Conservation (phyloP, 2,113 vertebrate genomes). For the Anseranas semipalmata region DNA sequence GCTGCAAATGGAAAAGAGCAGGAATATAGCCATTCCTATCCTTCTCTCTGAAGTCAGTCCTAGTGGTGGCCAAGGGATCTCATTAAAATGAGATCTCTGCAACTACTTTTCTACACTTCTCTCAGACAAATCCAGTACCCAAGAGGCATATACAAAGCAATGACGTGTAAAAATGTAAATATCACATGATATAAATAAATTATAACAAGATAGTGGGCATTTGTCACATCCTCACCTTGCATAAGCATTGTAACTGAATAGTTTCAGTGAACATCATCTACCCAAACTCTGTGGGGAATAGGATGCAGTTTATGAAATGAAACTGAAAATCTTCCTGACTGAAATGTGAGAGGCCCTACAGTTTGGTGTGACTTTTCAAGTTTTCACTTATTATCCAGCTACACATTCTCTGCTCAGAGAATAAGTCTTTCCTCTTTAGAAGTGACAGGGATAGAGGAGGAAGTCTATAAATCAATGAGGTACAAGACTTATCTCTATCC, state of each 20-base stretch:
- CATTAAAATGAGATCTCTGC: not conserved
- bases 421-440: not conserved
- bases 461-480: conserved; percentile 22
- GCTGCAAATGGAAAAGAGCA: not conserved
- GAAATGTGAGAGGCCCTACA: not conserved
- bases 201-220: not conserved
- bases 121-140: not conserved
- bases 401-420: not conserved
- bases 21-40: not conserved
- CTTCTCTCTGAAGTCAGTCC: not conserved
- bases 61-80: not conserved
- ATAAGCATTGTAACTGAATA: not conserved
- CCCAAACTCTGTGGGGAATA: not conserved
- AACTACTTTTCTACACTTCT: not conserved
- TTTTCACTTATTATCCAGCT: not conserved
- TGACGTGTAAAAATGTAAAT: not conserved
- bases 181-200: not conserved
- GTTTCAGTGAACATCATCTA: not conserved
- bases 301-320: not conserved
- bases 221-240: not conserved
- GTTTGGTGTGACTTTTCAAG: not conserved
- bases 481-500: not conserved
- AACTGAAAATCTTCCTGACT: not conserved
- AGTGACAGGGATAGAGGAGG: not conserved
- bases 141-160: not conserved